Evolutionary conservation across 2,113 vertebrate genomes (phyloP).

Genomic region (Morone saxatilis): DNA sequence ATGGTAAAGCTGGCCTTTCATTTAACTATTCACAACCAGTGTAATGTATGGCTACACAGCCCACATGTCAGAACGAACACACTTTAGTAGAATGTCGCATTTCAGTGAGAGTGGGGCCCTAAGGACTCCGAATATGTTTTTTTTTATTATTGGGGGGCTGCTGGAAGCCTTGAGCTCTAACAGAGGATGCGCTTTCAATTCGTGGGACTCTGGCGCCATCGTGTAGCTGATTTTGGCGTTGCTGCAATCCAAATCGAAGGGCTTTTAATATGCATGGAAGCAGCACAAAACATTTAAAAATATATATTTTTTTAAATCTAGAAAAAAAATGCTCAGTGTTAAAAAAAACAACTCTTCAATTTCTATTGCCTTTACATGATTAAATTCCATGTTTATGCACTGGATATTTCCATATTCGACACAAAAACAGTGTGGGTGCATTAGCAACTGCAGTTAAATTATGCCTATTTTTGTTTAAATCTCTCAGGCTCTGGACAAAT

Average conservation of each 20-base stretch:
- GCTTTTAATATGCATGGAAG: not conserved
- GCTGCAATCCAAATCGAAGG: constrained; percentile 2
- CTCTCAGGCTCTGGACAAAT: not conserved
- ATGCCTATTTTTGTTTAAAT: not conserved
- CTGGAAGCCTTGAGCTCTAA: not conserved
- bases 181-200: constrained; percentile 24
- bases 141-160: not conserved
- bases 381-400: not conserved
- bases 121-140: not conserved
- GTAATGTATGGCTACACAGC: not conserved
- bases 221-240: constrained; percentile 69
- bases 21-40: not conserved
- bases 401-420: not conserved
- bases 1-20: constrained; percentile 4
- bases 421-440: not conserved
- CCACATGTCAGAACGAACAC: not conserved
- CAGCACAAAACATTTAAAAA: not conserved
- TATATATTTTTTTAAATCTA: not conserved
- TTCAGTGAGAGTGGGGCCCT: not conserved
- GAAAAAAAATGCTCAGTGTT: not conserved
- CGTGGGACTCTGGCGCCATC: constrained; percentile 78
- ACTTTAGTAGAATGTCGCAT: constrained; percentile 2
- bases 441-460: not conserved
- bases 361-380: not conserved
- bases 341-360: not conserved